Percentiles rank a stretch among this genome's conserved stretches.
phyloP scores from a whole-genome alignment of 2,797 vertebrate species.

The Buphagus erythrorhynchus region DNA sequence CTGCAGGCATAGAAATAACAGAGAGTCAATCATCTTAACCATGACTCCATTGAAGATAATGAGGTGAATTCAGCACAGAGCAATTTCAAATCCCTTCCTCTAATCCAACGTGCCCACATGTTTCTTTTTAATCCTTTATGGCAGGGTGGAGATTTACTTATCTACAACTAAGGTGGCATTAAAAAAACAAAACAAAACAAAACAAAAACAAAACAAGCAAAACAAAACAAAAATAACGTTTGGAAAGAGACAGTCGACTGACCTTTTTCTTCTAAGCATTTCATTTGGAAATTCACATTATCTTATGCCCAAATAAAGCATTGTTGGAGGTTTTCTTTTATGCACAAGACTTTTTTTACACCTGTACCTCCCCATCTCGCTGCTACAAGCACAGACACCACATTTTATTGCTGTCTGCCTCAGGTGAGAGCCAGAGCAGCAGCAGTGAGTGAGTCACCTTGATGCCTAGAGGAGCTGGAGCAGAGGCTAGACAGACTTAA shows the following conservation, averaged over 20 bases:
- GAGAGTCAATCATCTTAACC: neutral
- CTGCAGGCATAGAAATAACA: neutral
- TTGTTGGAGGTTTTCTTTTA: neutral
- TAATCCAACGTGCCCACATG: rapidly evolving
- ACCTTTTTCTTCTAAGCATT: neutral
- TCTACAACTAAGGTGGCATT: neutral
- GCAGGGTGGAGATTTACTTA: neutral
- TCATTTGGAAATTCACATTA: neutral
- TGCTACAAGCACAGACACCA: neutral
- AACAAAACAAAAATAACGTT: neutral
- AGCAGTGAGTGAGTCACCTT: constrained; percentile 58
- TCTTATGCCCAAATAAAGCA: neutral
- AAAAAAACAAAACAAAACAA: neutral
- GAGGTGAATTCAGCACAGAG: neutral
- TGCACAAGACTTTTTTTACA: neutral
- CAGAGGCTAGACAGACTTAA: too few relatives aligned
- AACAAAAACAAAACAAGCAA: neutral
- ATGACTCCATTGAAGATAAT: neutral
- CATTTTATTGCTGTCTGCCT: neutral
- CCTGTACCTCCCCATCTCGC: rapidly evolving
- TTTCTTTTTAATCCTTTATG: neutral
- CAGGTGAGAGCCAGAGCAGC: neutral
- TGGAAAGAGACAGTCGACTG: neutral
- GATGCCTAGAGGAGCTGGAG: too few relatives aligned
- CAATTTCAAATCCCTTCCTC: neutral